Base-by-base conservation (phyloP, 2,113 vertebrate genomes). In the Meriones unguiculatus region DNA sequence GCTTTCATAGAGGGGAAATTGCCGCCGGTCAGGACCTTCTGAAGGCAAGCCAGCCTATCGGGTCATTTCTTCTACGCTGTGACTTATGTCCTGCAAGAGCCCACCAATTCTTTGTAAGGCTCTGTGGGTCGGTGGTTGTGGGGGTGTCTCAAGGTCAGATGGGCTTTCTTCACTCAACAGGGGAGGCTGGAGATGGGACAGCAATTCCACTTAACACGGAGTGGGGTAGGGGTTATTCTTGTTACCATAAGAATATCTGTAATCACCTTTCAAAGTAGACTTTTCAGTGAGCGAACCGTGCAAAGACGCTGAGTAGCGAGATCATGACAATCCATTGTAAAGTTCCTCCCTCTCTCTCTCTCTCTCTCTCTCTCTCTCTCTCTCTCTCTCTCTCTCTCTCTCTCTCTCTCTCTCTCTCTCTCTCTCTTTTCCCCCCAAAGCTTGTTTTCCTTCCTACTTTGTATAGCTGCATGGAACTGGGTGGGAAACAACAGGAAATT, bases 401-500 rank as follows among this genome's bases (percentile, higher is more conserved):
- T n/a, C n/a, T n/a, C n/a, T n/a, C n/a, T n/a, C n/a, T n/a, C n/a
- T n/a, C n/a, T n/a, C n/a, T n/a, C n/a, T n/a, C n/a, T n/a, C n/a
- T n/a, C n/a, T n/a, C n/a, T n/a, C n/a, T n/a, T n/a, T n/a, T n/a
- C n/a, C n/a, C n/a, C 41, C 90, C 25, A 90, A 96, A 80, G 38
- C n/a, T 15, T 46, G 22, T 64, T 94, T 97, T 70, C 69, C 54
- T 77, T 70, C 41, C 30, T 69, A 46, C 17, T 72, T 93, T 59
- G 41, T 41, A 59, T 17, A 18, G 20, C 52, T 75, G n/a, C 12
- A 59, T 81, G 85, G 25, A 87, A 89, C 91, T 78, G 85, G 75
- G 38, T 70, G 77, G 59, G 65, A 57, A 57, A 92, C 70, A 95
- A 69, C 77, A 77, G 96, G 81, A 96, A 96, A 87, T 24, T 46